Percentiles rank a stretch among this genome's conserved stretches.
These are phyloP conservation scores for Brachystomella parvula DNA, from an alignment of 1,140 invertebrate genomes.

Conservation along the genomic window DNA sequence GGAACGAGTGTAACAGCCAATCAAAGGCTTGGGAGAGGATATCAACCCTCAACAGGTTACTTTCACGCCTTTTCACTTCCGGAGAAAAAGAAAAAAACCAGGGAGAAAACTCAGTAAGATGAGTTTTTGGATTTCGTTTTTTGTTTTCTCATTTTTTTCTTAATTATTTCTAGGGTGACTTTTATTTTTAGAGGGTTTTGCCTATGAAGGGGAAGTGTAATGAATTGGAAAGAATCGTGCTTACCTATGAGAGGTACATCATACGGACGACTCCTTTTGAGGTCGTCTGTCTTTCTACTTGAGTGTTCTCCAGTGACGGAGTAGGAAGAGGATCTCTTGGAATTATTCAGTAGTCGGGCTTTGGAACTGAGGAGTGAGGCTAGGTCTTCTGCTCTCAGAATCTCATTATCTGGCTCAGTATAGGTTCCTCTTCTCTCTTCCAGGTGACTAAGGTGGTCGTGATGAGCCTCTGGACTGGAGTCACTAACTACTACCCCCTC, in stretches of 20 bases:
- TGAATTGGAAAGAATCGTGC: background rate
- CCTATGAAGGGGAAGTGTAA: background rate
- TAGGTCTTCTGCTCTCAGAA: constrained; percentile 1
- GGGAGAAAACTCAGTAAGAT: too few species aligned
- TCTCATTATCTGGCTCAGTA: too few species aligned
- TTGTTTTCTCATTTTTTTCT: background rate
- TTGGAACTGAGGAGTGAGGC: constrained; percentile 8
- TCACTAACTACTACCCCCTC: too few species aligned
- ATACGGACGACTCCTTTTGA: constrained; percentile 6
- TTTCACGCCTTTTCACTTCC: background rate
- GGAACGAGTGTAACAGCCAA: too few species aligned
- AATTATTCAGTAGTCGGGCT: constrained; percentile 3
- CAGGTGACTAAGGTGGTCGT: too few species aligned
- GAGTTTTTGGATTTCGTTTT: too few species aligned
- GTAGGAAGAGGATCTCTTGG: constrained; percentile 4
- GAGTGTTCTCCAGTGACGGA: background rate
- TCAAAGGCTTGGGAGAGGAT: too few species aligned
- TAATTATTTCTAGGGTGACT: background rate
- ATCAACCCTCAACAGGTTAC: constrained; percentile 3
- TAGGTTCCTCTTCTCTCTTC: too few species aligned
- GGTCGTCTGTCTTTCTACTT: constrained; percentile 9
- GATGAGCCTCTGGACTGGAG: too few species aligned
- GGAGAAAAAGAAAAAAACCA: too few species aligned
- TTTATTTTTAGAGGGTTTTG: background rate
- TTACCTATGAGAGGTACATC: constrained; percentile 12